phyloP scores from a whole-genome alignment of 2,797 vertebrate species.

The Denticeps clupeoides region DNA sequence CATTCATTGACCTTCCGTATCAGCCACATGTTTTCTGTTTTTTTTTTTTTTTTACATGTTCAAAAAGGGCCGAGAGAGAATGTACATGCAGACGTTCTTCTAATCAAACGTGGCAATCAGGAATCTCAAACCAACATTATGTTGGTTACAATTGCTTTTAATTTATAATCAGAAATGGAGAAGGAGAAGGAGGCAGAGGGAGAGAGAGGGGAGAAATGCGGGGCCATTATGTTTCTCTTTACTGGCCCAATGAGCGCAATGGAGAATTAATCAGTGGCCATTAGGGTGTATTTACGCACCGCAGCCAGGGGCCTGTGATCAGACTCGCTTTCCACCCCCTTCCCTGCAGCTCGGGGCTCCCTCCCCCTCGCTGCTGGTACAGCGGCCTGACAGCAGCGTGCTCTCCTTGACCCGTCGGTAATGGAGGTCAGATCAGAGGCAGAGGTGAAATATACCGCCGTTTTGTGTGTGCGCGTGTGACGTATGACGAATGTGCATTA shows the following conservation, averaged over 20 bases:
- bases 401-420: constrained; percentile 37
- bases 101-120: constrained; percentile 99
- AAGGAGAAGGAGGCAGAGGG: constrained; percentile 17
- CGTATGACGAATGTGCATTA: no score
- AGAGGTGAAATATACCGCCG: constrained; percentile 28
- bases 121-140: constrained; percentile 82
- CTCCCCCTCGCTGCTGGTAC: no score
- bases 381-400: no score
- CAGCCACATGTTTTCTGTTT: constrained; percentile 25
- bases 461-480: neutral
- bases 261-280: constrained; percentile 99
- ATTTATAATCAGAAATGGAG: constrained; percentile 79
- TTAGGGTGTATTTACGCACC: constrained; percentile 96
- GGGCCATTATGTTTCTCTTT: constrained; percentile 95
- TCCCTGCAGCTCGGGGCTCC: neutral
- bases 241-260: constrained; percentile 93
- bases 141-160: constrained; percentile 96
- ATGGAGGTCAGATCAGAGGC: constrained; percentile 43
- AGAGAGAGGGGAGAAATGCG: constrained; percentile 31
- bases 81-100: constrained; percentile 94
- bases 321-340: constrained; percentile 28
- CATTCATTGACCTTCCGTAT: constrained; percentile 42
- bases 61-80: constrained; percentile 52
- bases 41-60: no score
- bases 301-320: constrained; percentile 55